Conservation (phyloP, 2,797 vertebrate genomes). For the Fringilla coelebs region DNA sequence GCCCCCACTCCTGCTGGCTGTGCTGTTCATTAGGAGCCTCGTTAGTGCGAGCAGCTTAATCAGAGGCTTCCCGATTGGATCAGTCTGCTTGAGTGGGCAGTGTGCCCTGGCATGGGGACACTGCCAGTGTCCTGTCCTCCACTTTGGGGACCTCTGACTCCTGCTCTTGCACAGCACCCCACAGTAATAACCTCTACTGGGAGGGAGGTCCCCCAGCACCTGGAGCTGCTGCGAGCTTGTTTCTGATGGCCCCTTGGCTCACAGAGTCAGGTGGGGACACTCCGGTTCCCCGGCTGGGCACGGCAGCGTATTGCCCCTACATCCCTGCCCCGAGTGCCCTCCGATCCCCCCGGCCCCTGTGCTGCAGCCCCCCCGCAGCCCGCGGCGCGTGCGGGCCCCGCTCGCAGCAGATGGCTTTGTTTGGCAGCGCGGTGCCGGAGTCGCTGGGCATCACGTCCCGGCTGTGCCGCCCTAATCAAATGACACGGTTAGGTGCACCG, state of each 20-base stretch:
- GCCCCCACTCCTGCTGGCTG: neutral
- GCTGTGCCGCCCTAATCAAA: slow-evolving; percentile 70
- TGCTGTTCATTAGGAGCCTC: slow-evolving; percentile 36
- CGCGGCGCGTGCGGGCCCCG: slow-evolving; percentile 2
- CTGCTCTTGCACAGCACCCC: neutral
- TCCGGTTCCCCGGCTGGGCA: accelerated
- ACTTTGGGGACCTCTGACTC: neutral
- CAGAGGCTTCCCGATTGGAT: neutral
- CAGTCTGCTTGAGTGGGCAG: slow-evolving; percentile 5
- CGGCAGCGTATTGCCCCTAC: accelerated
- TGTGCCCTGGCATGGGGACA: neutral
- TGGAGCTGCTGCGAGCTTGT: neutral
- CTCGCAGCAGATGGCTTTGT: slow-evolving; percentile 68
- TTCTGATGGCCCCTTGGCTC: neutral
- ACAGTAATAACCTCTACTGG: neutral
- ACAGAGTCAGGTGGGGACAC: neutral
- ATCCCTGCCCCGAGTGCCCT: neutral
- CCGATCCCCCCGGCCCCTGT: accelerated
- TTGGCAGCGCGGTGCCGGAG: slow-evolving; percentile 52
- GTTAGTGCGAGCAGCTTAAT: slow-evolving; percentile 20
- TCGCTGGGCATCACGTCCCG: slow-evolving; percentile 57
- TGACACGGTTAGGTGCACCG: slow-evolving; percentile 72
- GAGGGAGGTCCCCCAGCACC: too few relatives aligned
- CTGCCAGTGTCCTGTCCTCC: neutral
- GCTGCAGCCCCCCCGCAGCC: neutral